Base-by-base conservation (phyloP, 2,888 invertebrate species). In the Nymphalis polychloros region DNA sequence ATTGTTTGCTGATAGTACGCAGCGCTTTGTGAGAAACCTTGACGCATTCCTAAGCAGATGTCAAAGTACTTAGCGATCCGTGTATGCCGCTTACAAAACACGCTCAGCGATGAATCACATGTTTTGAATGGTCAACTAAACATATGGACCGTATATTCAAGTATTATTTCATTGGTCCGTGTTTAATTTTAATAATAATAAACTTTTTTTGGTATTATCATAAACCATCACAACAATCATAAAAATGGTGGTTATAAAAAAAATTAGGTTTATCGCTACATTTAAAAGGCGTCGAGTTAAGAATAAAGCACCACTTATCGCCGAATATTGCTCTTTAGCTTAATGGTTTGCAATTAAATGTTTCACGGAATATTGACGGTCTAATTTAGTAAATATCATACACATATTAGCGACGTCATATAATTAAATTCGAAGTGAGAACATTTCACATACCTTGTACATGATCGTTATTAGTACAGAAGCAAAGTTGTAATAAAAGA, bases 21-120 rank as follows among this genome's bases (percentile, higher is more conserved):
- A 63, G 27, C 59, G 62, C 63, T 55, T 64, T 81, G 81, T 80
- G 73, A 76, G 79, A 79, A 84, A 78, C 84, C 84, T 85, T 84
- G 88, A 84, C 85, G 78, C 90, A 91, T 91, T 90, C 91, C 86
- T 78, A 74, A 79, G 81, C 80, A 85, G 84, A 87, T 88, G 90
- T 87, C 90, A 86, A 84, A 87, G 84, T 86, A 88, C 84, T 87
- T 84, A 84, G 80, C 80, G 79, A 75, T 75, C 72, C 77, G 75
- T 67, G 62, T 67, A 52, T 53, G 27, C 74, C 72, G 53, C 53
- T 72, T 75, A 78, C 73, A 73, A 75, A 77, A 74, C 75, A 64
- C 73, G 60, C 63, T 66, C 63, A 52, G 63, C 62, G 57, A 64
- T 72, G 72, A 72, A 65, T 75, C 74, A 74, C 67, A 57, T 20